A percentile compares a stretch with the other conserved stretches of the same genome.
These are phyloP conservation scores for Tiliqua scincoides DNA, from an alignment of 2,113 vertebrate genomes.

Conservation along the genomic window DNA sequence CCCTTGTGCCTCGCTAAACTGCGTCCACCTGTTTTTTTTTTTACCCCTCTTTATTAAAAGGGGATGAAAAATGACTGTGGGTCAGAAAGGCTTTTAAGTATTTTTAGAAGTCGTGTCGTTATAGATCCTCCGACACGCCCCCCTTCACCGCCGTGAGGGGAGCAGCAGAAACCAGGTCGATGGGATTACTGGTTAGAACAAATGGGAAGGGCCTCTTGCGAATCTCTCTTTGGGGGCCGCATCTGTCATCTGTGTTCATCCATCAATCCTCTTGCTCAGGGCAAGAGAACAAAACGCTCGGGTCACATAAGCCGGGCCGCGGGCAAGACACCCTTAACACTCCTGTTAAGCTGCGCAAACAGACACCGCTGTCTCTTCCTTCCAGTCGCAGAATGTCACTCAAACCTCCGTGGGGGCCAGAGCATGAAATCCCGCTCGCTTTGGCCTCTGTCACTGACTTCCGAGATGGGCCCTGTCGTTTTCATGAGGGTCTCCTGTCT, in stretches of 20 bases:
- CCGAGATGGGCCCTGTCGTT: no score
- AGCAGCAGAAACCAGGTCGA: background rate
- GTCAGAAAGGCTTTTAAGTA: background rate
- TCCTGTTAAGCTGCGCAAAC: background rate
- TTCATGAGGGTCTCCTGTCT: background rate
- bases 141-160: background rate
- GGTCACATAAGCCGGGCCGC: background rate
- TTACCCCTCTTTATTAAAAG: background rate
- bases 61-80: background rate
- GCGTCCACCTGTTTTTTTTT: slow-evolving; percentile 10
- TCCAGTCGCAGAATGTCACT: background rate
- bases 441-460: background rate
- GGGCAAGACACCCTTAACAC: no score
- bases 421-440: background rate
- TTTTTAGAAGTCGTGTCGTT: background rate
- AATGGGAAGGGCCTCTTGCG: background rate
- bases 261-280: background rate
- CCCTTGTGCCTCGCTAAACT: background rate
- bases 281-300: background rate
- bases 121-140: no score
- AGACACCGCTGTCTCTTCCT: no score
- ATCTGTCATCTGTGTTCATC: background rate
- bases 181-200: background rate
- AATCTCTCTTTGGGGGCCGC: background rate
- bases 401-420: background rate